Conservation (phyloP, 2,888 invertebrate species). For the Noctuana brunneofusca region DNA sequence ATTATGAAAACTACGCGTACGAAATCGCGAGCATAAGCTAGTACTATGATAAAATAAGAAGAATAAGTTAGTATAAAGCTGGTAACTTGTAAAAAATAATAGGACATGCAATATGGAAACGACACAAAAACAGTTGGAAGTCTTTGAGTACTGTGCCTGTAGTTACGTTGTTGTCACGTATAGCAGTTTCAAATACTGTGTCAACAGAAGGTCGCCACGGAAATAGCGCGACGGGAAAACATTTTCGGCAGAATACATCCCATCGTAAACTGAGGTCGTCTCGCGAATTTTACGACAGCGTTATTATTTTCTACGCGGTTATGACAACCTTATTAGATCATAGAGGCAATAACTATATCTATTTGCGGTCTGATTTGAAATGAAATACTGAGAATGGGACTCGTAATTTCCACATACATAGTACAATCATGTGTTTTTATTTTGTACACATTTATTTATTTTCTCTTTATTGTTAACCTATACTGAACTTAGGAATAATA, state of each 20-base stretch:
- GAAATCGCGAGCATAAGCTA: too few species aligned
- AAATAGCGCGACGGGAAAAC: slow-evolving; percentile 13
- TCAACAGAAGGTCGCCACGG: slow-evolving; percentile 12
- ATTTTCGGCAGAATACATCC: slow-evolving; percentile 28
- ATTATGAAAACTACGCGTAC: too few species aligned
- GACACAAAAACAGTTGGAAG: background rate
- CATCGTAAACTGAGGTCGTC: slow-evolving; percentile 22
- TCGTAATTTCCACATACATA: too few species aligned
- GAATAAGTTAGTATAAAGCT: too few species aligned
- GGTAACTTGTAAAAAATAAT: too few species aligned
- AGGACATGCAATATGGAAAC: too few species aligned
- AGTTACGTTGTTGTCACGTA: background rate
- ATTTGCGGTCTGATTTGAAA: slow-evolving; percentile 17
- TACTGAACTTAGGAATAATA: too few species aligned
- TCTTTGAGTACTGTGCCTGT: background rate
- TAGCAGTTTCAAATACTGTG: slow-evolving; percentile 5
- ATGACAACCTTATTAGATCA: slow-evolving; percentile 27
- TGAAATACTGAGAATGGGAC: slow-evolving; percentile 8
- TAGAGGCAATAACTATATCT: slow-evolving; percentile 19
- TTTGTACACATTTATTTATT: too few species aligned
- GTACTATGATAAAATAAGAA: too few species aligned
- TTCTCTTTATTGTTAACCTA: too few species aligned
- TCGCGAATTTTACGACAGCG: slow-evolving; percentile 17
- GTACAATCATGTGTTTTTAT: too few species aligned
- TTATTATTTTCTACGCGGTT: slow-evolving; percentile 28